A percentile compares a stretch with the other conserved stretches of the same genome.
Conservation (phyloP, 2,113 vertebrate species). For the Chamaea fasciata region DNA sequence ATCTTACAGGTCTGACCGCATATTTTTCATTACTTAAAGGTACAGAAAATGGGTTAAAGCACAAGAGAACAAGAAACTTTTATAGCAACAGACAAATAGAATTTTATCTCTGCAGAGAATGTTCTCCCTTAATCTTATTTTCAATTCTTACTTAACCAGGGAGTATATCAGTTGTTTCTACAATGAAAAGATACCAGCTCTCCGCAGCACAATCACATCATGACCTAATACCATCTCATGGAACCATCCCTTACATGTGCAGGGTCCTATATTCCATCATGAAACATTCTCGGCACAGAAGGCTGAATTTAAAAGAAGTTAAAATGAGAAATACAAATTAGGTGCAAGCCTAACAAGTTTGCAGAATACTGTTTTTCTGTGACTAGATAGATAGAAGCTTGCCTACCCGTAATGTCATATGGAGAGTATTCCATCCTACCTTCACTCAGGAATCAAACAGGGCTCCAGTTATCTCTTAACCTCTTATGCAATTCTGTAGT, state of each 20-base stretch:
- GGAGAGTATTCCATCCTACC: neutral
- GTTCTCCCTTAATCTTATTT: neutral
- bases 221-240: neutral
- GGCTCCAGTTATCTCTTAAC: neutral
- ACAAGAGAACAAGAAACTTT: neutral
- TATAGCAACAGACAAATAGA: neutral
- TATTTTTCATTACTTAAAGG: neutral
- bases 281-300: neutral
- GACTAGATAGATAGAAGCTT: neutral
- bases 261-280: neutral
- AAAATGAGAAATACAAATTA: neutral
- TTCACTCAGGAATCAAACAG: neutral
- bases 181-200: neutral
- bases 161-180: neutral
- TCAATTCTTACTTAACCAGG: neutral
- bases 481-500: neutral
- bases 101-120: neutral
- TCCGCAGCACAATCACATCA: neutral
- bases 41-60: neutral
- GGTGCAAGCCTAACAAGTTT: neutral
- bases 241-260: neutral
- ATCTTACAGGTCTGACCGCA: neutral
- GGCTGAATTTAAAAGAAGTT: neutral
- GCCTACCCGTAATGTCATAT: neutral
- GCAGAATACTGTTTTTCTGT: neutral